phyloP scores from a whole-genome alignment of 2,888 invertebrate genomes.

The Hirtodrosophila trivittata region DNA sequence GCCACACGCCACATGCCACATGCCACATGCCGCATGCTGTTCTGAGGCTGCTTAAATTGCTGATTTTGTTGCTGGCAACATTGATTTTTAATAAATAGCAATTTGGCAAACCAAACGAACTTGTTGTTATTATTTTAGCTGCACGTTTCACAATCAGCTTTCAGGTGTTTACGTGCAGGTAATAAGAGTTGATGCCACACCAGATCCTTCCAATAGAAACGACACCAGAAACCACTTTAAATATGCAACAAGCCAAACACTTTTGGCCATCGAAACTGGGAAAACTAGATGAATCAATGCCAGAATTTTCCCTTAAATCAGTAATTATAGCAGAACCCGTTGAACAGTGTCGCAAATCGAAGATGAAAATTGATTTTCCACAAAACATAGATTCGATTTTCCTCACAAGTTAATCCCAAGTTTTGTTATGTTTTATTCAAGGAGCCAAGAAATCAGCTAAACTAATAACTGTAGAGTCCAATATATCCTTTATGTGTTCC shows the following conservation, averaged over 20 bases:
- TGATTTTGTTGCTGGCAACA: constrained; percentile 70
- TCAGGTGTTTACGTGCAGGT: constrained; percentile 48
- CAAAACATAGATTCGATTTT: no score
- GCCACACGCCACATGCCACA: constrained; percentile 18
- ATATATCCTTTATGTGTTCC: no score
- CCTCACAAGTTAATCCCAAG: no score
- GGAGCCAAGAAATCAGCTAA: no score
- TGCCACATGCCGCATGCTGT: constrained; percentile 27
- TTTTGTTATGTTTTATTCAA: no score
- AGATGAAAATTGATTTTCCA: no score
- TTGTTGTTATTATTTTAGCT: constrained; percentile 68
- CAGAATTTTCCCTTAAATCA: constrained; percentile 17
- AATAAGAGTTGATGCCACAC: constrained; percentile 12
- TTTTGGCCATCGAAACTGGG: constrained; percentile 22
- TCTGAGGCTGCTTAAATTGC: constrained; percentile 69
- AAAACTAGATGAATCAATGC: constrained; percentile 46
- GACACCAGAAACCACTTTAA: constrained; percentile 44
- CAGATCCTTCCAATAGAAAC: background rate
- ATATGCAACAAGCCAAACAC: constrained; percentile 61
- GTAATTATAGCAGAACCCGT: background rate
- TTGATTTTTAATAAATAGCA: constrained; percentile 77
- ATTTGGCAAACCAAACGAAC: constrained; percentile 65
- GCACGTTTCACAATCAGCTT: constrained; percentile 51
- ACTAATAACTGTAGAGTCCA: no score
- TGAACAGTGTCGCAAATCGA: background rate